Percentiles rank a stretch among this genome's conserved stretches.
These are phyloP conservation scores for Genyomyrus donnyi DNA, from an alignment of 2,113 vertebrate genomes.

Conservation along the genomic window DNA sequence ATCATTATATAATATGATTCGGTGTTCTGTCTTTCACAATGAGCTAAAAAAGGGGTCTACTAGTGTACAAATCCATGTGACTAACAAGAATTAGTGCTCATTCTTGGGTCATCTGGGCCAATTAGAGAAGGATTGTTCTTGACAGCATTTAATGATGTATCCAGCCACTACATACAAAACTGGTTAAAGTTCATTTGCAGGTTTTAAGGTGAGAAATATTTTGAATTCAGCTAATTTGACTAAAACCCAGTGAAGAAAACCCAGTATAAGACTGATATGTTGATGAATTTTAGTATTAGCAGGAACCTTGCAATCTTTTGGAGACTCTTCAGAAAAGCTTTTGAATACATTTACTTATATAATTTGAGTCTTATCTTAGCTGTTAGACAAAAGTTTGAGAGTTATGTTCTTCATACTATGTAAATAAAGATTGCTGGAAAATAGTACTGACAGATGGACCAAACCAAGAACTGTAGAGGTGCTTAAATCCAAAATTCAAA, in stretches of 20 bases:
- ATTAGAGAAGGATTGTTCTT: neutral
- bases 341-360: neutral
- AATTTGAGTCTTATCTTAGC: neutral
- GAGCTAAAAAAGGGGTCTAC: neutral
- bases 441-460: neutral
- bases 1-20: neutral
- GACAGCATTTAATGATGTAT: neutral
- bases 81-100: neutral
- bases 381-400: neutral
- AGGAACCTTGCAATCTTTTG: neutral
- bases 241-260: neutral
- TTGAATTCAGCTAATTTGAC: neutral
- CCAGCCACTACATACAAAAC: neutral
- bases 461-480: neutral
- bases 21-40: neutral
- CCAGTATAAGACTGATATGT: neutral
- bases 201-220: neutral
- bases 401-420: neutral
- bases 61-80: neutral
- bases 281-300: neutral
- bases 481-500: neutral
- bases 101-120: neutral
- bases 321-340: neutral
- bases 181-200: neutral
- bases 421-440: neutral